These are phyloP conservation scores for Bufo gargarizans DNA, from an alignment of 2,113 vertebrate genomes.

Conservation along the genomic window DNA sequence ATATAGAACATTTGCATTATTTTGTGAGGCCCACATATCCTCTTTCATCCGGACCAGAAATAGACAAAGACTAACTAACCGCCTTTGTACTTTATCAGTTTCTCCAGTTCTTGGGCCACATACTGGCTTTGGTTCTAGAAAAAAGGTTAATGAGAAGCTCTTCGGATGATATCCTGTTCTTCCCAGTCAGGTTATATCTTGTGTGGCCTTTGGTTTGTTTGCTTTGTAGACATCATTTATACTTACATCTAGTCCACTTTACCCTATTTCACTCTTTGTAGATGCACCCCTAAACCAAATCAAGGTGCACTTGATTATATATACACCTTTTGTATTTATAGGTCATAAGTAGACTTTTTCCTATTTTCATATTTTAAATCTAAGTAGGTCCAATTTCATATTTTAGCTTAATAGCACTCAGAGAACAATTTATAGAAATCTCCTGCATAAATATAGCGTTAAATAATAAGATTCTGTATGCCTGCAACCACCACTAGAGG, in stretches of 20 bases:
- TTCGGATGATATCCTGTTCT: conserved; percentile 59
- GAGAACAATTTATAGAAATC: no score
- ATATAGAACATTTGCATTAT: conserved; percentile 15
- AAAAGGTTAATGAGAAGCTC: conserved; percentile 41
- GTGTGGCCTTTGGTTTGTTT: conserved; percentile 35
- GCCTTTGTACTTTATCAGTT: conserved; percentile 53
- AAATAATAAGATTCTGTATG: no score
- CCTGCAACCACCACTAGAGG: no score
- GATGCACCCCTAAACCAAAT: neutral
- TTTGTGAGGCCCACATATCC: neutral
- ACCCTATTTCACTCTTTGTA: neutral
- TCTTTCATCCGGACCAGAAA: neutral
- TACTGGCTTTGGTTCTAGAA: conserved; percentile 47
- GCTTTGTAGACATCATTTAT: neutral
- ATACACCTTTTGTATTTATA: neutral
- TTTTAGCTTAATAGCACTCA: no score
- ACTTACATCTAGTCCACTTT: neutral
- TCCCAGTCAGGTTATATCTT: conserved; percentile 60
- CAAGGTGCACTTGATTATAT: neutral
- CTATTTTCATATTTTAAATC: neutral
- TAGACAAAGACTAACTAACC: neutral
- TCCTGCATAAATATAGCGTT: no score
- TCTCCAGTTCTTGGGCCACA: conserved; percentile 59
- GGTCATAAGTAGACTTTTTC: neutral
- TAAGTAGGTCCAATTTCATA: neutral